Evolutionary conservation across 2,113 vertebrate genomes (phyloP).

Genomic region (Notarius quadriscutis): DNA sequence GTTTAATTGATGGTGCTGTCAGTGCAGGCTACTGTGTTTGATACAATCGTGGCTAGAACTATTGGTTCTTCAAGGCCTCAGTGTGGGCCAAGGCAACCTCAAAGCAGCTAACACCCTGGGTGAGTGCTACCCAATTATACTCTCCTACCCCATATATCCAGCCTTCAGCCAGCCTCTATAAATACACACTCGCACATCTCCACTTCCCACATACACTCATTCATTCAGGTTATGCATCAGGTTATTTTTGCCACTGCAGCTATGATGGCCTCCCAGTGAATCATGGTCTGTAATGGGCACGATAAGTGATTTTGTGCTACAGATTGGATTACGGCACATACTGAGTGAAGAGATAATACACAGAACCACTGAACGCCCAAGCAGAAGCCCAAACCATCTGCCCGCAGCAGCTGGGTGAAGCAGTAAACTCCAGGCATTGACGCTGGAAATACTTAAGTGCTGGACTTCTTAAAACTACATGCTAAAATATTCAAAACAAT

Average conservation of each 20-base stretch:
- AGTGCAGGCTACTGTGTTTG: constrained; percentile 38
- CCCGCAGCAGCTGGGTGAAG: constrained; percentile 29
- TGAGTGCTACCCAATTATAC: constrained; percentile 52
- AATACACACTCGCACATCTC: constrained; percentile 42
- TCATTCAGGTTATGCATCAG: constrained; percentile 15
- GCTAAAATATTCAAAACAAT: neutral
- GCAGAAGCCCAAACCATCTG: constrained; percentile 34
- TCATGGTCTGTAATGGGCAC: constrained; percentile 43
- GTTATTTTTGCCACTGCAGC: constrained; percentile 43
- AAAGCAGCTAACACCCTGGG: constrained; percentile 34
- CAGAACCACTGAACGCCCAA: neutral
- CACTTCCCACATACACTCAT: constrained; percentile 35
- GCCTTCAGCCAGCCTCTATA: constrained; percentile 36
- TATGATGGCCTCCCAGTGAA: constrained; percentile 23
- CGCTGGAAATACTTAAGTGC: neutral
- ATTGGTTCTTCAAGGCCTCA: constrained; percentile 46
- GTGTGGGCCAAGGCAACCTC: constrained; percentile 30
- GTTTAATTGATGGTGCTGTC: constrained; percentile 42
- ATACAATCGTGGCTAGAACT: constrained; percentile 50
- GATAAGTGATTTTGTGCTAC: constrained; percentile 49
- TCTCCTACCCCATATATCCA: constrained; percentile 48
- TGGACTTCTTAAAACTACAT: constrained; percentile 12
- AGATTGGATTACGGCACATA: constrained; percentile 48
- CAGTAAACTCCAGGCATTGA: neutral
- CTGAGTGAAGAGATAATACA: constrained; percentile 32